Base-by-base conservation (phyloP, 2,113 vertebrate genomes). In the Marmota monax region DNA sequence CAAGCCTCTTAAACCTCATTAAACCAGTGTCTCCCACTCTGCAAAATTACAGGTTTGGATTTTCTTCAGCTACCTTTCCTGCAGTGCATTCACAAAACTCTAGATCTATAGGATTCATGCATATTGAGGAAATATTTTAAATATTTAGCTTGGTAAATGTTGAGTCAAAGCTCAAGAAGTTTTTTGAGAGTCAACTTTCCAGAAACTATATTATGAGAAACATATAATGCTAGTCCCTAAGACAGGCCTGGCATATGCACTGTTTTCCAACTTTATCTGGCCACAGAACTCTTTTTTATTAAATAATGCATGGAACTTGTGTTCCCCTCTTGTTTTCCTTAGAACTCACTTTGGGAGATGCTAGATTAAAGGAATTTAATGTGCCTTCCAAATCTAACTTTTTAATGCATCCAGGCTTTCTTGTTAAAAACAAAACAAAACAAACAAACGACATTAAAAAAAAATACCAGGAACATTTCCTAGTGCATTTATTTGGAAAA, bases 21-120 rank as follows among this genome's bases (percentile, higher is more conserved):
- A 97, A 96, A 94, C 88, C 96, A 94, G 67, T 48, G 90, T 98
- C 92, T 96, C 97, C 90, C 92, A 96, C 73, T 97, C 77, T 76
- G 73, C 78, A 89, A 88, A 94, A 93, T 2, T 6, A 70, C 61
- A 92, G 88, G 18, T 51, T 73, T 84, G 76, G 23, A 45, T 37
- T 83, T 45, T 16, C 5, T 77, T 34, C 84, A 42, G 27, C 48
- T n/a, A 82, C 42, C 34, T 48, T 61, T 84, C 25, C 76, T 61
- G 39, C 48, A 39, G 0, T 42, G 5, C 48, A 20, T 73, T 23
- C 45, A 25, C 11, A 79, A 72, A 74, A 69, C 34, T 17, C 8
- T 39, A 56, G 3, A 25, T 65, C 32, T 65, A 25, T 10, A 34
- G 53, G 53, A 39, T 45, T n/a, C 45, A 22, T 16, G 18, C 7